A percentile compares a stretch with the other conserved stretches of the same genome.
phyloP scores from a whole-genome alignment of 2,888 invertebrate species.

The Horisme vitalbata region DNA sequence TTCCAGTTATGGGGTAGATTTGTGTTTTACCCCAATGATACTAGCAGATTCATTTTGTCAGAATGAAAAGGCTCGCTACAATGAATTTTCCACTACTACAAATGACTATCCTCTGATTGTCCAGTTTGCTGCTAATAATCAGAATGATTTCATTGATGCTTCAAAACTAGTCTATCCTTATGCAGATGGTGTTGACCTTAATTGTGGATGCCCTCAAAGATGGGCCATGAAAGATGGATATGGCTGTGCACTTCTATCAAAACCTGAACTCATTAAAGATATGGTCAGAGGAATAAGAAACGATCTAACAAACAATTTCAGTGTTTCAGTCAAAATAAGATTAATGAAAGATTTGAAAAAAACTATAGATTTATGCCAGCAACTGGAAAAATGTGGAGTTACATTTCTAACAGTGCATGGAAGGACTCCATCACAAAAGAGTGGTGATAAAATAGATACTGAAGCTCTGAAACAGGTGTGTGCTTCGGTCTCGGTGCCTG shows the following conservation, averaged over 20 bases:
- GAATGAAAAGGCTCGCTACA: constrained; percentile 92
- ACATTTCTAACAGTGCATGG: constrained; percentile 96
- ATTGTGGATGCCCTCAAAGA: constrained; percentile 98
- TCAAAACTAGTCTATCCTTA: constrained; percentile 92
- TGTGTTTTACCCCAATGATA: constrained; percentile 98
- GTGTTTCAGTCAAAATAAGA: constrained; percentile 96
- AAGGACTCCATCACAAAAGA: constrained; percentile 91
- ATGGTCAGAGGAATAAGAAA: constrained; percentile 90
- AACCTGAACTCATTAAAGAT: constrained; percentile 92
- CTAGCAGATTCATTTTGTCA: constrained; percentile 96
- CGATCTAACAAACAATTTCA: constrained; percentile 88
- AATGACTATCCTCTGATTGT: constrained; percentile 94
- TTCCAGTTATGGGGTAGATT: constrained; percentile 90
- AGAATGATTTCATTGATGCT: constrained; percentile 92
- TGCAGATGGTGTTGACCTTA: constrained; percentile 96
- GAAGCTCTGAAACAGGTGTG: constrained; percentile 88
- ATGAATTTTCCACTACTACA: constrained; percentile 89
- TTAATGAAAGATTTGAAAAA: constrained; percentile 86
- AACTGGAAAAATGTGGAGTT: constrained; percentile 92
- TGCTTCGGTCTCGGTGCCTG: constrained; percentile 88
- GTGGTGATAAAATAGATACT: constrained; percentile 87
- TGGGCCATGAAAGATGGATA: constrained; percentile 97
- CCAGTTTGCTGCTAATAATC: constrained; percentile 96
- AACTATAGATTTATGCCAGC: constrained; percentile 91
- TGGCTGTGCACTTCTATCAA: constrained; percentile 91